phyloP scores from a whole-genome alignment of 2,888 invertebrate species.

The Polydrusus cervinus region DNA sequence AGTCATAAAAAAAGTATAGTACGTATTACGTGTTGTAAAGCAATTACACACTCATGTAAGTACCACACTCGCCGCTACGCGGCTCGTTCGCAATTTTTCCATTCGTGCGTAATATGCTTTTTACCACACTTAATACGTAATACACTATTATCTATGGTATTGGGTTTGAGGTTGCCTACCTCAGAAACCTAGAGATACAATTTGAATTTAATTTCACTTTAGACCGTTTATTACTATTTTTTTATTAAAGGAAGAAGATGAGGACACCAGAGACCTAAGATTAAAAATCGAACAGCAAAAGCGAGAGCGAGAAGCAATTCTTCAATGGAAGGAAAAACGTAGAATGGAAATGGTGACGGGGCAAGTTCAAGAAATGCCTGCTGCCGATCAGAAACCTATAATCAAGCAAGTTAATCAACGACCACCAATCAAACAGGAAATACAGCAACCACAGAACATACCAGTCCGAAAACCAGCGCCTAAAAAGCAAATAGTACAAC shows the following conservation, averaged over 20 bases:
- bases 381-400: not conserved
- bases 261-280: conserved; percentile 43
- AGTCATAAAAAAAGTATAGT: too few relatives aligned
- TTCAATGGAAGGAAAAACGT: conserved; percentile 50
- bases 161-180: too few relatives aligned
- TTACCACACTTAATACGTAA: too few relatives aligned
- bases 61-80: too few relatives aligned
- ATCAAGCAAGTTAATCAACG: conserved; percentile 6
- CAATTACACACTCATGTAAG: too few relatives aligned
- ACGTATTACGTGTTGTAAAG: too few relatives aligned
- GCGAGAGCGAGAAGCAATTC: conserved; percentile 41
- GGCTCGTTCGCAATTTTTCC: too few relatives aligned
- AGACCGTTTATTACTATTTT: too few relatives aligned
- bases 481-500: not conserved
- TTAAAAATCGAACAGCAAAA: conserved; percentile 53
- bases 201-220: too few relatives aligned
- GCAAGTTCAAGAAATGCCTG: not conserved
- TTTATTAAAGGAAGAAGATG: conserved; percentile 45
- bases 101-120: too few relatives aligned
- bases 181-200: too few relatives aligned
- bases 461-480: not conserved
- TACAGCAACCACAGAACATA: not conserved
- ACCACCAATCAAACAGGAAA: not conserved
- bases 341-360: conserved; percentile 27
- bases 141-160: too few relatives aligned